Evolutionary conservation across 2,888 invertebrate species (phyloP).

Genomic region (Embidobia sp.): DNA sequence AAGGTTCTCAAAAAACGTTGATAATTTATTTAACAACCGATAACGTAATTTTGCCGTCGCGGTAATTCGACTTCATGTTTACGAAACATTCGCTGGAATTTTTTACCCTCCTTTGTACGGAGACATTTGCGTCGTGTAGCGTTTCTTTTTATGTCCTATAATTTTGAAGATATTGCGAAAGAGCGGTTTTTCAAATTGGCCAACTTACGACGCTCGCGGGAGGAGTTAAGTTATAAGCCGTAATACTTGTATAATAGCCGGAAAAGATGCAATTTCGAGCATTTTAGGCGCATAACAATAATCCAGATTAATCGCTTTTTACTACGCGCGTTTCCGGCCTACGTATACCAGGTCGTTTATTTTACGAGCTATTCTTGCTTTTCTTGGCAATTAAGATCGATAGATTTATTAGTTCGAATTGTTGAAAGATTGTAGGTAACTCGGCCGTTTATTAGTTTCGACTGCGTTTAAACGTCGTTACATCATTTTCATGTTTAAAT

Average conservation of each 20-base stretch:
- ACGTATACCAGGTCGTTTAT: not conserved
- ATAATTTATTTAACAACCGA: not conserved
- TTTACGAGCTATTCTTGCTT: too few species aligned
- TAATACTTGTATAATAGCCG: constrained; percentile 13
- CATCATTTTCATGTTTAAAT: too few species aligned
- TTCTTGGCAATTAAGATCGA: too few species aligned
- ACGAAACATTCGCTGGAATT: not conserved
- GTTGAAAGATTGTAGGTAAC: too few species aligned
- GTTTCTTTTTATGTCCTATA: constrained; percentile 21
- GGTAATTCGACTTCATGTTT: not conserved
- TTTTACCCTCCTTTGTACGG: not conserved
- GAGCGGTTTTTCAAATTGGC: constrained; percentile 5
- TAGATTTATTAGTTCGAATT: too few species aligned
- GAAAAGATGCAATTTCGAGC: constrained; percentile 2
- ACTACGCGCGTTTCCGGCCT: not conserved
- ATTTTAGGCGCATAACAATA: constrained; percentile 14
- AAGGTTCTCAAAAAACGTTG: too few species aligned
- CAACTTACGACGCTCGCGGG: constrained; percentile 26
- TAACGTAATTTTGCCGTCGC: not conserved
- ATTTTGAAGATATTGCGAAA: constrained; percentile 20
- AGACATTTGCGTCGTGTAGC: constrained; percentile 3
- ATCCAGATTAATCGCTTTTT: constrained; percentile 12
- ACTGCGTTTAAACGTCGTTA: too few species aligned
- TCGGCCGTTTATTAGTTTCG: too few species aligned
- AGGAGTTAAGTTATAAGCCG: constrained; percentile 6